Evolutionary conservation across 2,797 vertebrate species (phyloP).

Genomic region (Chloroceryle inda): DNA sequence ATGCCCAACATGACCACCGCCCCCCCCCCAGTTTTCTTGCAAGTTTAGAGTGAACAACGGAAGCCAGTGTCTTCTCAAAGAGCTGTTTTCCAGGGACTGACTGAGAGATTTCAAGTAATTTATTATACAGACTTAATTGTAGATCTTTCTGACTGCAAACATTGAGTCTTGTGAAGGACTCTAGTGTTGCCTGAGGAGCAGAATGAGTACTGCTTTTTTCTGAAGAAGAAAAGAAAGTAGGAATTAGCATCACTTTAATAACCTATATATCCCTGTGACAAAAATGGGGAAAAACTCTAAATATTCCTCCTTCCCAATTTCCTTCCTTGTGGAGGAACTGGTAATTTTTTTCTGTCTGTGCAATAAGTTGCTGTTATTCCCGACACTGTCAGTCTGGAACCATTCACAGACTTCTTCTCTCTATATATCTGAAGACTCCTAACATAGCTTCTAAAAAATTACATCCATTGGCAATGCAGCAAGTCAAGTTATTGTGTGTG

Average conservation of each 20-base stretch:
- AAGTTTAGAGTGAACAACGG: slow-evolving; percentile 32
- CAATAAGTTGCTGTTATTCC: not conserved
- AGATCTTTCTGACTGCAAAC: slow-evolving; percentile 56
- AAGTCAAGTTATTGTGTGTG: not conserved
- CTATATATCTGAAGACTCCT: not conserved
- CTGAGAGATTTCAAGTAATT: slow-evolving; percentile 56
- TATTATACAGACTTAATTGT: slow-evolving; percentile 47
- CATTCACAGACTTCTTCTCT: not conserved
- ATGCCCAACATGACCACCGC: not conserved
- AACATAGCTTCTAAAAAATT: not conserved
- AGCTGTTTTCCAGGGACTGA: slow-evolving; percentile 37
- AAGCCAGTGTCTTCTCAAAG: not conserved
- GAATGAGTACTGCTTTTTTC: not conserved
- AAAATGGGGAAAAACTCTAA: not conserved
- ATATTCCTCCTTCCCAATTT: not conserved
- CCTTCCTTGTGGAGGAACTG: not conserved
- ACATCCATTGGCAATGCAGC: not conserved
- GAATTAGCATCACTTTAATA: not conserved
- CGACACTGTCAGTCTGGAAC: not conserved
- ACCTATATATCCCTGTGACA: not conserved
- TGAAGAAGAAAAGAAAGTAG: not conserved
- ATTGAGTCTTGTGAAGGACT: slow-evolving; percentile 19
- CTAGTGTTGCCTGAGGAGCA: not conserved
- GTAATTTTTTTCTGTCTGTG: not conserved
- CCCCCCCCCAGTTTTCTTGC: not conserved